Percentiles rank a stretch among this genome's conserved stretches.
Conservation (phyloP, 2,888 invertebrate genomes). For the Epinotia bilunana region DNA sequence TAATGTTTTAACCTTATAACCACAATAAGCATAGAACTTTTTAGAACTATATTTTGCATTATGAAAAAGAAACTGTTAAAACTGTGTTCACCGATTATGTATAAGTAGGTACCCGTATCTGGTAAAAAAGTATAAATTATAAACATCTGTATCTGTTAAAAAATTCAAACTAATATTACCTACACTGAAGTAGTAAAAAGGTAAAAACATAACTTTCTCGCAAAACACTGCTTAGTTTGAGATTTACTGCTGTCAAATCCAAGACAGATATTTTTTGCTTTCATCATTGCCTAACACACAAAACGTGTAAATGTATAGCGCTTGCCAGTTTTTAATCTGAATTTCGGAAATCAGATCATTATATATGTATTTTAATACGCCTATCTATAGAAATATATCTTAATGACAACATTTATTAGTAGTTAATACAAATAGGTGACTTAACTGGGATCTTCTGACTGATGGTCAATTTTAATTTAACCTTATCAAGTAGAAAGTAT, state of each 20-base stretch:
- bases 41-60: background rate
- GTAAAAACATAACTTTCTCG: background rate
- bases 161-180: no score
- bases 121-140: no score
- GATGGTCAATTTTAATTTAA: slow-evolving; percentile 17
- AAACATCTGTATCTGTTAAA: no score
- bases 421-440: slow-evolving; percentile 47
- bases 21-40: background rate
- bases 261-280: background rate
- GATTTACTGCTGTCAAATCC: background rate
- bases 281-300: background rate
- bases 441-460: slow-evolving; percentile 52
- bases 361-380: slow-evolving; percentile 53
- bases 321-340: slow-evolving; percentile 39
- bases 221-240: background rate
- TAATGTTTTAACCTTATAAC: slow-evolving; percentile 9
- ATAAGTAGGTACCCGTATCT: no score
- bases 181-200: background rate
- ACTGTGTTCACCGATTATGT: no score
- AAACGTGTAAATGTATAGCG: slow-evolving; percentile 7
- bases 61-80: no score
- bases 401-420: slow-evolving; percentile 48
- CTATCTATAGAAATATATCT: slow-evolving; percentile 40
- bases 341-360: slow-evolving; percentile 72
- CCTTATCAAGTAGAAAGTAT: background rate